Evolutionary conservation across 1,140 invertebrate genomes (phyloP).

Genomic region (Coelopa frigida): DNA sequence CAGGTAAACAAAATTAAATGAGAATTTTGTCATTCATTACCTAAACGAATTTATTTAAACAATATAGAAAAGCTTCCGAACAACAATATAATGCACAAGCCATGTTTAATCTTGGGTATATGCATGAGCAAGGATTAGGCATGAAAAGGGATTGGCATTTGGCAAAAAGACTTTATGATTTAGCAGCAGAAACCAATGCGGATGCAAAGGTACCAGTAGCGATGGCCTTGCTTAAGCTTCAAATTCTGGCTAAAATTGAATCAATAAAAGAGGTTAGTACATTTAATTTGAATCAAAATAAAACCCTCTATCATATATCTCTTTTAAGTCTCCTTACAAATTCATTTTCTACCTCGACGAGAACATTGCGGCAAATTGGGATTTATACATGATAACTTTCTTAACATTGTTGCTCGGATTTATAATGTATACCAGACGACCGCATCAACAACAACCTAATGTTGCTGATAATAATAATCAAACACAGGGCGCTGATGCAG

Average conservation of each 20-base stretch:
- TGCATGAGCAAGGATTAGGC: conserved; percentile 97
- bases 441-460: conserved; percentile 48
- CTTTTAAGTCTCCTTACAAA: conserved; percentile 55
- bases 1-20: conserved; percentile 37
- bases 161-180: conserved; percentile 90
- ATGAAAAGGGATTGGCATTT: conserved; percentile 72
- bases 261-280: conserved; percentile 53
- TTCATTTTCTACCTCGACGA: conserved; percentile 59
- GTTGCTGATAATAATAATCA: no score
- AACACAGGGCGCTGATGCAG: no score
- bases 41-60: background rate
- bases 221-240: conserved; percentile 84
- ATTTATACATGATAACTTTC: conserved; percentile 81
- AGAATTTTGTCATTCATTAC: background rate
- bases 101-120: conserved; percentile 98
- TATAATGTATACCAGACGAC: conserved; percentile 69
- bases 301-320: background rate
- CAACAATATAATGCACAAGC: conserved; percentile 95
- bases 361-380: conserved; percentile 82
- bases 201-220: conserved; percentile 94
- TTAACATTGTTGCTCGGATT: conserved; percentile 74
- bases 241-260: conserved; percentile 66
- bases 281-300: background rate
- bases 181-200: conserved; percentile 87
- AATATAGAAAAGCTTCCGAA: conserved; percentile 86